Conservation (phyloP, 2,888 invertebrate species). For the Drosophila emarginata region DNA sequence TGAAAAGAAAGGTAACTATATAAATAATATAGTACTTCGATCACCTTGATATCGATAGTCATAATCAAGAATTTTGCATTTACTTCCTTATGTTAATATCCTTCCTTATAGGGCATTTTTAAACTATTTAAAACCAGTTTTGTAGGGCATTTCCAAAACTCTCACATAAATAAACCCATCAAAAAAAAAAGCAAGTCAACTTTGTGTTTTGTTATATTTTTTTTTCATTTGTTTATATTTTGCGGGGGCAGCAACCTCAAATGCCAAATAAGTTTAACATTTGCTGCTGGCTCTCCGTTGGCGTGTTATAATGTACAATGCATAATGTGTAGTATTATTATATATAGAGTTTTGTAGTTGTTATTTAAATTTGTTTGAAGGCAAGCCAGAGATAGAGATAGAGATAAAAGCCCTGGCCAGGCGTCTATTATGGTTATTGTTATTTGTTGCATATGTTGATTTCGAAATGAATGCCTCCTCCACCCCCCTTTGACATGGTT, state of each 20-base stretch:
- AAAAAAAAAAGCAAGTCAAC: conserved; percentile 19
- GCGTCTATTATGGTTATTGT: conserved; percentile 10
- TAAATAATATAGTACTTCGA: too few relatives aligned
- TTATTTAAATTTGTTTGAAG: conserved; percentile 52
- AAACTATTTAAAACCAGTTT: background rate
- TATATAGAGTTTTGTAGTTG: conserved; percentile 13
- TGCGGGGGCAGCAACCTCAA: conserved; percentile 73
- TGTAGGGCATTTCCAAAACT: conserved; percentile 22
- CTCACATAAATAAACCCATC: conserved; percentile 15
- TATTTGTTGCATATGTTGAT: conserved; percentile 12
- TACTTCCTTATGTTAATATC: background rate
- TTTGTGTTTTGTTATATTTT: conserved; percentile 4
- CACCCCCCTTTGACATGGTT: background rate
- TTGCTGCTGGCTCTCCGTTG: conserved; percentile 19
- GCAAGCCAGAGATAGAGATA: conserved; percentile 36
- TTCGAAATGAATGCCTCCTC: background rate
- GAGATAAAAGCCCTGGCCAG: background rate
- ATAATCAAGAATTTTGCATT: background rate
- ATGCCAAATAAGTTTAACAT: conserved; percentile 51
- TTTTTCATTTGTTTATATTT: conserved; percentile 17
- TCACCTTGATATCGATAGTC: background rate
- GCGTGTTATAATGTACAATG: conserved; percentile 5
- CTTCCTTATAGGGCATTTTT: background rate
- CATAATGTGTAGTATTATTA: background rate
- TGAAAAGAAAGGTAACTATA: too few relatives aligned